phyloP scores from a whole-genome alignment of 2,797 vertebrate genomes.

The Epinephelus coioides region DNA sequence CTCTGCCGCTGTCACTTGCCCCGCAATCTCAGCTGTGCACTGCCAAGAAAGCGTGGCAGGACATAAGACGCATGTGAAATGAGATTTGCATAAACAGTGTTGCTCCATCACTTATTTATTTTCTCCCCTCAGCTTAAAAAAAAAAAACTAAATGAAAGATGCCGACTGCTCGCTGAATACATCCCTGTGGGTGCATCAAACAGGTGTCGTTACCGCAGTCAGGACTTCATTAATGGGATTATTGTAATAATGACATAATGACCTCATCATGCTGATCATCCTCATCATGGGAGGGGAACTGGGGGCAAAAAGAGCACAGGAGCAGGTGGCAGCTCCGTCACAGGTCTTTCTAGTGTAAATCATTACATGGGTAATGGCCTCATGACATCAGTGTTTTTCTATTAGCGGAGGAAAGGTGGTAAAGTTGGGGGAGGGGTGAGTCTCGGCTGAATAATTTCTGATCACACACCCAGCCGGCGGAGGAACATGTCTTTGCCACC shows the following conservation, averaged over 20 bases:
- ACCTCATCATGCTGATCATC: constrained; percentile 46
- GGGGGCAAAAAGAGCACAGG: constrained; percentile 14
- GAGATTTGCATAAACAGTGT: constrained; percentile 82
- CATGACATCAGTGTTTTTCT: constrained; percentile 60
- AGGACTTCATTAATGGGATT: constrained; percentile 49
- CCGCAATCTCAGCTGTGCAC: constrained; percentile 67
- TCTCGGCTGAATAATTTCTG: constrained; percentile 21
- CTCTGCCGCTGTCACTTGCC: constrained; percentile 74
- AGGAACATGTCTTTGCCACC: constrained; percentile 28
- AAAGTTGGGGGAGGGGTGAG: neutral
- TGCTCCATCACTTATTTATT: constrained; percentile 78
- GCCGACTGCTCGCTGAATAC: constrained; percentile 37
- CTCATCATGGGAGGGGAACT: constrained; percentile 11
- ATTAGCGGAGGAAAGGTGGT: constrained; percentile 15
- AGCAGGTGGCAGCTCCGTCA: constrained; percentile 47
- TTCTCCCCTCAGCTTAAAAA: constrained; percentile 35
- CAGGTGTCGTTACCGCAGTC: constrained; percentile 52
- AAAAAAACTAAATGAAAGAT: constrained; percentile 43
- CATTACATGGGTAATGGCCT: constrained; percentile 54
- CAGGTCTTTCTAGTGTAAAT: constrained; percentile 46
- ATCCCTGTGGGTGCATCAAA: constrained; percentile 50
- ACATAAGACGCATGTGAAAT: constrained; percentile 79
- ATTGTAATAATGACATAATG: constrained; percentile 65
- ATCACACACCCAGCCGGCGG: constrained; percentile 33
- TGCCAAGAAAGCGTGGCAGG: constrained; percentile 71